phyloP scores from a whole-genome alignment of 2,113 vertebrate genomes.

The Herpetotheres cachinnans region DNA sequence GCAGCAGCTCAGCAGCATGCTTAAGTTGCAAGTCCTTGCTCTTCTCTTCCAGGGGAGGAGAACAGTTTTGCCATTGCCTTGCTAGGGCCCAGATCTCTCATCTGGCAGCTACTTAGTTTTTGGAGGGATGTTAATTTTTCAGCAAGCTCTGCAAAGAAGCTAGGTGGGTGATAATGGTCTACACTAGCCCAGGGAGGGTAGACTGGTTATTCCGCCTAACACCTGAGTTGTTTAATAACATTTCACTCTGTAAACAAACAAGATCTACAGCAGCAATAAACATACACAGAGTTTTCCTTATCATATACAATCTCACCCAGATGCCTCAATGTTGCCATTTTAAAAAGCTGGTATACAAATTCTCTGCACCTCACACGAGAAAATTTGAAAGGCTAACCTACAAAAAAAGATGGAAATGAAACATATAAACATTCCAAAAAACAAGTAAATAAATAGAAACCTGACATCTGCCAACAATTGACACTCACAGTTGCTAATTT shows the following conservation, averaged over 20 bases:
- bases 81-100: neutral
- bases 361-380: neutral
- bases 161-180: neutral
- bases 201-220: neutral
- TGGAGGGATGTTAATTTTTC: neutral
- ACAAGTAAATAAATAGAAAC: constrained; percentile 16
- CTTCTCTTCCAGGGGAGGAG: neutral
- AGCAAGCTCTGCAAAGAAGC: neutral
- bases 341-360: neutral
- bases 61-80: neutral
- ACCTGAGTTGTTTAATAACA: neutral
- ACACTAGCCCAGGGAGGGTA: neutral
- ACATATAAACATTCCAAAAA: neutral
- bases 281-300: neutral
- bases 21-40: neutral
- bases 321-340: neutral
- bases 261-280: neutral
- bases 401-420: neutral
- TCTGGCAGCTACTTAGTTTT: neutral
- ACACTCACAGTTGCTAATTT: neutral
- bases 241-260: neutral
- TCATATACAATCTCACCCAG: neutral
- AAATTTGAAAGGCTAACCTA: neutral
- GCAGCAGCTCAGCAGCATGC: neutral
- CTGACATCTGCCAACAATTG: constrained; percentile 15